A percentile compares a stretch with the other conserved stretches of the same genome.
phyloP scores from a whole-genome alignment of 37 sponge, comb jelly and placozoan species.

The Theonella swinhoei region DNA sequence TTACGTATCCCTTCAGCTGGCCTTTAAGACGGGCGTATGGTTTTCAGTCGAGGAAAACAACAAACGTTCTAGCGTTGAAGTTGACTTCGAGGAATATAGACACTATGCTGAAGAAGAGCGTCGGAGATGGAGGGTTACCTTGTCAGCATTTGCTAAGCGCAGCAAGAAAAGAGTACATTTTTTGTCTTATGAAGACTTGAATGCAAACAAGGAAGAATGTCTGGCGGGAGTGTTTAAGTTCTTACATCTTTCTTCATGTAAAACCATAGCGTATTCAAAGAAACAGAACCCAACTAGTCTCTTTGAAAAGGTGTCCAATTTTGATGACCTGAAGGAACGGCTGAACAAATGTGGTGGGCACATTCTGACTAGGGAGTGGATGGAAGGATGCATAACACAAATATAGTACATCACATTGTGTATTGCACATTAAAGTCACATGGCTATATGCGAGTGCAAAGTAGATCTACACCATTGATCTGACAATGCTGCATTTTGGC shows the following conservation, averaged over 20 bases:
- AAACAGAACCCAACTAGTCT: not conserved
- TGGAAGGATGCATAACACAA: not conserved
- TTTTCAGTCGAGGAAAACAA: not conserved
- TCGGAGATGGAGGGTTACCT: not conserved
- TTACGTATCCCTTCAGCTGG: constrained; percentile 18
- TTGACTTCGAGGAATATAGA: not conserved
- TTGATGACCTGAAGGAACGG: not conserved
- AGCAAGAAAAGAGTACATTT: not conserved
- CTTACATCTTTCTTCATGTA: not conserved
- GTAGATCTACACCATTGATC: too few relatives aligned
- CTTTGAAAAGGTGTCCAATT: not conserved
- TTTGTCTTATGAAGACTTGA: constrained; percentile 4
- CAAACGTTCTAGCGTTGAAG: not conserved
- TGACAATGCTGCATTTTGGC: too few relatives aligned
- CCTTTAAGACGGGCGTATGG: constrained; percentile 19
- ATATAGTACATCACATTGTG: too few relatives aligned
- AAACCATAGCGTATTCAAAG: not conserved
- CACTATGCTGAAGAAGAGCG: not conserved
- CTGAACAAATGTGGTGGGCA: not conserved
- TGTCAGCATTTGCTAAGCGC: not conserved
- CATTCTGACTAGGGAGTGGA: not conserved
- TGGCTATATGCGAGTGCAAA: too few relatives aligned
- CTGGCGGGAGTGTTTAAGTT: not conserved
- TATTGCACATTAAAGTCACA: too few relatives aligned
- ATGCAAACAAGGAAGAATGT: not conserved